These are phyloP conservation scores for Peucedramus taeniatus DNA, from an alignment of 2,113 vertebrate species.

Conservation along the genomic window DNA sequence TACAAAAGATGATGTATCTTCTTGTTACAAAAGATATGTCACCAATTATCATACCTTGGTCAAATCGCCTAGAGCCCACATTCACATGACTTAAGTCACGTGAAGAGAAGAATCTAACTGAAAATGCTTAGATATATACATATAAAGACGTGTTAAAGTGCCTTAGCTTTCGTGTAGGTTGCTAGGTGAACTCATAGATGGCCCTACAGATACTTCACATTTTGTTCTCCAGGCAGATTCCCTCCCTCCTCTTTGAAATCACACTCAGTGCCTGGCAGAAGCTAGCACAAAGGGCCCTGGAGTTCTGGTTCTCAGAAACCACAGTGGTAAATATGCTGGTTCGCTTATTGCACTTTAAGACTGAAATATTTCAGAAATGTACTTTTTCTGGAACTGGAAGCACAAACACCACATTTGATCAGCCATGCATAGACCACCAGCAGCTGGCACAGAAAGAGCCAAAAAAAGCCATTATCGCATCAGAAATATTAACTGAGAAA, in stretches of 20 bases:
- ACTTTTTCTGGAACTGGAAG: neutral
- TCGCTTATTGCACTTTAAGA: neutral
- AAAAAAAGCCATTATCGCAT: neutral
- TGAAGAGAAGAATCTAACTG: neutral
- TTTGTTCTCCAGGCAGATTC: neutral
- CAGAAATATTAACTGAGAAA: neutral
- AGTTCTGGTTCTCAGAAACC: neutral
- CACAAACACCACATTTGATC: neutral
- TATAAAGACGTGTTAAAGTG: neutral
- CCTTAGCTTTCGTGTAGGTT: neutral
- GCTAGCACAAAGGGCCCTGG: neutral
- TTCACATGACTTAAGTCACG: accelerated
- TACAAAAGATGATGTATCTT: neutral
- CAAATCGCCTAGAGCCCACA: neutral
- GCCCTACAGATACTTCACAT: neutral
- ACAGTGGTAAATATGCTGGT: neutral
- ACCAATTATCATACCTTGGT: neutral
- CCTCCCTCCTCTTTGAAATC: neutral
- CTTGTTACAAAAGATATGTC: neutral
- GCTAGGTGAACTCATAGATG: neutral
- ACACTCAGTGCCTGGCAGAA: neutral
- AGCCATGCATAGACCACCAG: neutral
- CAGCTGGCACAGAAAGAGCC: neutral
- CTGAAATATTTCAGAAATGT: neutral
- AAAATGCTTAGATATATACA: neutral